Evolutionary conservation across 2,113 vertebrate genomes (phyloP), one percentile per base, ranked within the genome.

Genomic region (Bos javanicus): DNA sequence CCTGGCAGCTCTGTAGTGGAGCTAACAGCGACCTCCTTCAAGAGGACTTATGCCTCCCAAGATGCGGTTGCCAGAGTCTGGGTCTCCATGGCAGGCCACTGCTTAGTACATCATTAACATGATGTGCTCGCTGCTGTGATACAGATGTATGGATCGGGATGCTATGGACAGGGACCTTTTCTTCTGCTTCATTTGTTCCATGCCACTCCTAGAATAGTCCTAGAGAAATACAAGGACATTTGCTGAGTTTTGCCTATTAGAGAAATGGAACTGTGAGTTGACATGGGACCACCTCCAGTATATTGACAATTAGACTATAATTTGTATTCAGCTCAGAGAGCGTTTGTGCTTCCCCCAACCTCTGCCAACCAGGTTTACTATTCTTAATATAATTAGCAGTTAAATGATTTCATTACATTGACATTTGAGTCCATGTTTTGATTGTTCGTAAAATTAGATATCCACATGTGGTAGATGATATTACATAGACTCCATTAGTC

Each of bases 391-490:
- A 87, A 74, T 90, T 95, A 91, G n/a, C 82, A 95, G 64, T 94
- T 83, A 78, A 93, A 81, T 87, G 28, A 76, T 91, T 96, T 90
- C 48, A 90, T 95, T 94, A 78, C 60, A 36, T 62, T 78, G 36
- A 88, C 50, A 52, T 95, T 97, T 94, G 86, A 93, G 80, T 76
- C 94, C 94, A 54, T 89, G 76, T 90, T 81, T 91, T 50, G 39
- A 93, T 76, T 96, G 28, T 93, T 94, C 43, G 74, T 56, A 91
- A 96, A 97, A 96, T 96, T 97, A 89, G 90, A 97, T 97, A 88
- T 78, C 64, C 62, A 43, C 56, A 96, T 96, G 94, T 93, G 91
- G 91, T 97, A 76, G 46, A 86, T 94, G 36, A 21, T 60, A 48
- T 92, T 93, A 36, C 50, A 83, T 15, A 80, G 82, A 93, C 56